Conservation (phyloP, 2,797 vertebrate genomes). For the Geotria australis region DNA sequence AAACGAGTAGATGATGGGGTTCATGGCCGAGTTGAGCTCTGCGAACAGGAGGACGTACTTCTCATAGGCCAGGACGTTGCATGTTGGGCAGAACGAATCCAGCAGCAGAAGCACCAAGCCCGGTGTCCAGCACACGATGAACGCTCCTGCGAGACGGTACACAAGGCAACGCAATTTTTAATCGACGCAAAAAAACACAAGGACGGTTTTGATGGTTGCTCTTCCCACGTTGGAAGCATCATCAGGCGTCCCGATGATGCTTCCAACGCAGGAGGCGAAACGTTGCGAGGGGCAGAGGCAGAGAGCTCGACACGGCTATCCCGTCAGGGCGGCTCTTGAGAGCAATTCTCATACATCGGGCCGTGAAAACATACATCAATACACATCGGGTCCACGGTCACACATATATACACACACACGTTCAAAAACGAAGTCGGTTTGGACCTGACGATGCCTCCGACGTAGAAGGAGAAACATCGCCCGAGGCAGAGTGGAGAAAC, state of each 20-base stretch:
- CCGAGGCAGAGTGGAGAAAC: too few species aligned
- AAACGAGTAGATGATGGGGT: conserved; percentile 98
- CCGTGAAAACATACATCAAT: neutral
- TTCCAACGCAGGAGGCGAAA: too few species aligned
- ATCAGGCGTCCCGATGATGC: too few species aligned
- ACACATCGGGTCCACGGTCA: conserved; percentile 1
- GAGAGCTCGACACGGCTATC: too few species aligned
- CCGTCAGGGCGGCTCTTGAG: too few species aligned
- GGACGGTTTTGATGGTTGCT: neutral
- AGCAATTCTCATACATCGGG: too few species aligned
- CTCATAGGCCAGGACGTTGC: conserved; percentile 60
- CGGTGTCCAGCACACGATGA: conserved; percentile 94
- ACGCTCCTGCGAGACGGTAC: conserved; percentile 31
- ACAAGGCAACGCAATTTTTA: conserved; percentile 1
- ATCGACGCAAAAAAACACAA: neutral
- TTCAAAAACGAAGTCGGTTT: too few species aligned
- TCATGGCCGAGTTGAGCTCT: conserved; percentile 97
- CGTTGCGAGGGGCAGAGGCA: too few species aligned
- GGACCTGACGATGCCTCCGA: too few species aligned
- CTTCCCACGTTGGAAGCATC: too few species aligned
- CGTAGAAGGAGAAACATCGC: too few species aligned
- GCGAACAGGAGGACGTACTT: conserved; percentile 93
- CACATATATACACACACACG: neutral
- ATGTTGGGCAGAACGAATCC: conserved; percentile 59
- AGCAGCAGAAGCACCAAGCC: conserved; percentile 69